These are phyloP conservation scores for Lindbergichthys nudifrons DNA, from an alignment of 2,797 vertebrate genomes.

Conservation along the genomic window DNA sequence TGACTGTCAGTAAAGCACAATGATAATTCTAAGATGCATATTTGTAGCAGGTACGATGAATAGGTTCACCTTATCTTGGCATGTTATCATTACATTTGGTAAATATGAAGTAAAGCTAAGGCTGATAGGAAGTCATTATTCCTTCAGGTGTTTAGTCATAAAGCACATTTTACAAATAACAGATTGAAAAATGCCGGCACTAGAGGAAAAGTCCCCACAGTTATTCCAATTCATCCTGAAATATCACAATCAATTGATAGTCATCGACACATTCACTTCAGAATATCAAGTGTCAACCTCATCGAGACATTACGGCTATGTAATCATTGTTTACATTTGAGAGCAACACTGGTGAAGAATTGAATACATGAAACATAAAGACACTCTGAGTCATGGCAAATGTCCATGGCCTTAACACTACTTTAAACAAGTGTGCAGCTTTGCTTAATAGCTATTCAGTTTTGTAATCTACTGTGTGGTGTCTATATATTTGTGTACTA, in stretches of 20 bases:
- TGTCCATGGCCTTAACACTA: not conserved
- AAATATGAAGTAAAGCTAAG: not conserved
- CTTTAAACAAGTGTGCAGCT: not conserved
- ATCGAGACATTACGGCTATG: no score
- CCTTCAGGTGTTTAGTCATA: not conserved
- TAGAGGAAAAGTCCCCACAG: not conserved
- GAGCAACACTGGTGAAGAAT: no score
- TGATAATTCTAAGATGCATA: not conserved
- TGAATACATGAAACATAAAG: no score
- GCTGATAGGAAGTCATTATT: not conserved
- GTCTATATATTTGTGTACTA: constrained; percentile 12
- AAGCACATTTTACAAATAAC: not conserved
- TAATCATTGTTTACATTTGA: no score
- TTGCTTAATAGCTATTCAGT: not conserved
- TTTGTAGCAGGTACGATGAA: not conserved
- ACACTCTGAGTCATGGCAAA: no score
- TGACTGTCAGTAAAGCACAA: not conserved
- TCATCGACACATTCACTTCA: not conserved
- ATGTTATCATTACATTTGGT: not conserved
- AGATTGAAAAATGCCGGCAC: not conserved
- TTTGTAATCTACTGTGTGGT: not conserved
- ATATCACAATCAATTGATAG: not conserved
- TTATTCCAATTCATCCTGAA: not conserved
- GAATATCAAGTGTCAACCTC: not conserved
- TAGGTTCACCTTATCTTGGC: not conserved